Conservation (phyloP, 2,888 invertebrate genomes). For the Polydrusus pterygomalis region DNA sequence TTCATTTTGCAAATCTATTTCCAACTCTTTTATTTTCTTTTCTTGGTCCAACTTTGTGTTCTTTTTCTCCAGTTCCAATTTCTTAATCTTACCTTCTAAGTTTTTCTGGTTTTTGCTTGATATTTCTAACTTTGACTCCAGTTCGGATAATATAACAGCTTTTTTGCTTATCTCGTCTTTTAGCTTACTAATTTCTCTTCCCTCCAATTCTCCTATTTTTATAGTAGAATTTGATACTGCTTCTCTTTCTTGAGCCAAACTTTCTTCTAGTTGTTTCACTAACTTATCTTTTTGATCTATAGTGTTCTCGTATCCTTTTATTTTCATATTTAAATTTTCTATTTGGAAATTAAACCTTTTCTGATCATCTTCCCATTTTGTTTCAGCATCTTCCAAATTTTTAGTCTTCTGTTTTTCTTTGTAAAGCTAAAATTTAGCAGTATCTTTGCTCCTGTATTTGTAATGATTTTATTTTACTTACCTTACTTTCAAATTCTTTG, state of each 20-base stretch:
- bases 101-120: conserved; percentile 62
- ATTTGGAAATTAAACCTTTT: conserved; percentile 73
- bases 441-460: neutral
- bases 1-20: conserved; percentile 75
- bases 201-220: conserved; percentile 64
- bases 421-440: conserved; percentile 63
- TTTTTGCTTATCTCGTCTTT: conserved; percentile 66
- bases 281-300: conserved; percentile 77
- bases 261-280: conserved; percentile 77
- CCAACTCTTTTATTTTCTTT: conserved; percentile 72
- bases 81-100: conserved; percentile 75
- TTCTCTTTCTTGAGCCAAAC: conserved; percentile 73
- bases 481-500: conserved; percentile 78
- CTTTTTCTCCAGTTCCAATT: conserved; percentile 78
- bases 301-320: conserved; percentile 76
- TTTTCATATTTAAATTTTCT: conserved; percentile 77
- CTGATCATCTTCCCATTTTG: conserved; percentile 74
- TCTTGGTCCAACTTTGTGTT: conserved; percentile 79
- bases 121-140: conserved; percentile 68
- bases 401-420: conserved; percentile 65
- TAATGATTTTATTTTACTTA: conserved; percentile 63
- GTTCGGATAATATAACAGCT: conserved; percentile 64
- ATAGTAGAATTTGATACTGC: conserved; percentile 67
- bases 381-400: conserved; percentile 71
- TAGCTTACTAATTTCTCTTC: conserved; percentile 64